phyloP scores from a whole-genome alignment of 2,113 vertebrate genomes.

The Callospermophilus lateralis region DNA sequence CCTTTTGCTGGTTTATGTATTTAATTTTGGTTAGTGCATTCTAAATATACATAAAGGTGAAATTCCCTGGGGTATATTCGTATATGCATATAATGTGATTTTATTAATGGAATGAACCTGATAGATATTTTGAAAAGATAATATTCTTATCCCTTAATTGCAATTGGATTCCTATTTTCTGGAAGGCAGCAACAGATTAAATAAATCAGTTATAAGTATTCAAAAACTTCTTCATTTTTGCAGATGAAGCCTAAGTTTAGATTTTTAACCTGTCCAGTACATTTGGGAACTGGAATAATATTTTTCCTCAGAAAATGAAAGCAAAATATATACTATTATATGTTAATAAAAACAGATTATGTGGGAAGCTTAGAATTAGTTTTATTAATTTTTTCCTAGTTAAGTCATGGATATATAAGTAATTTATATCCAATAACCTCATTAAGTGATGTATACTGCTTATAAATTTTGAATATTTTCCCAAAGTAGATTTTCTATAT shows the following conservation, averaged over 20 bases:
- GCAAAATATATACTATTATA: neutral
- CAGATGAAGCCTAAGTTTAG: constrained; percentile 50
- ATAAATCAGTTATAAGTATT: constrained; percentile 31
- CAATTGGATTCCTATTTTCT: neutral
- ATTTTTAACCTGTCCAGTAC: neutral
- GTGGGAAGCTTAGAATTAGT: neutral
- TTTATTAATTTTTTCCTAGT: constrained; percentile 1
- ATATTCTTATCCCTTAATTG: neutral
- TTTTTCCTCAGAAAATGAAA: constrained; percentile 37
- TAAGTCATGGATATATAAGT: neutral
- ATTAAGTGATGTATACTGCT: neutral
- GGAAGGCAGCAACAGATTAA: constrained; percentile 29
- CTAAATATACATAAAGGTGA: too few species aligned
- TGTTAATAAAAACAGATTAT: neutral
- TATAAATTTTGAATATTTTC: constrained; percentile 24
- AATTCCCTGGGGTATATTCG: too few species aligned
- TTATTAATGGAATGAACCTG: neutral
- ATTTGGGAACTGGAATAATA: neutral
- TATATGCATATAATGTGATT: neutral
- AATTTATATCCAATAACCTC: constrained; percentile 22
- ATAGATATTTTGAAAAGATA: neutral
- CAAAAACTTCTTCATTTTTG: constrained; percentile 3
- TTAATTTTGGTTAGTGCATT: too few species aligned
- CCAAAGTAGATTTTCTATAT: neutral
- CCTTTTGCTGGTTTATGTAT: too few species aligned